Conservation (phyloP, 1,140 invertebrate genomes). For the Lordiphosa stackelbergi region DNA sequence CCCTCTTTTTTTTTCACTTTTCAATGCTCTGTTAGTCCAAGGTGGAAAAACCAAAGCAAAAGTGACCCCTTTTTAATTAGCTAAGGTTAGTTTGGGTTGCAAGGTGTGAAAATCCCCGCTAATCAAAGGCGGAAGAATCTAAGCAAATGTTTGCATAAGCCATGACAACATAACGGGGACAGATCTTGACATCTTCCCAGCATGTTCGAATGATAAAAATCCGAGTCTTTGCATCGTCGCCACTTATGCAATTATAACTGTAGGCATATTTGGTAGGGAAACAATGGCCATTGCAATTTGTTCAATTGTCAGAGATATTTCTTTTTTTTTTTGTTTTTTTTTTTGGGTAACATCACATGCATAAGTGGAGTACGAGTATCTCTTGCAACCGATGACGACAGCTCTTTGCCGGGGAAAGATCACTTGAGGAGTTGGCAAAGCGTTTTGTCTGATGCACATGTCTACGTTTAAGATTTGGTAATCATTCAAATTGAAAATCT, state of each 20-base stretch:
- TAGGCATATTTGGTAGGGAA: conserved; percentile 46
- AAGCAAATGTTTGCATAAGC: conserved; percentile 5
- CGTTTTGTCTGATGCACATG: conserved; percentile 22
- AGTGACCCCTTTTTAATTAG: conserved; percentile 46
- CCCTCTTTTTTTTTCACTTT: conserved; percentile 8
- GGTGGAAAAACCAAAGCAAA: conserved; percentile 22
- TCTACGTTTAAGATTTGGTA: conserved; percentile 44
- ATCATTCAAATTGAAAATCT: conserved; percentile 28
- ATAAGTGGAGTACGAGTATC: conserved; percentile 30
- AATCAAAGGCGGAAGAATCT: conserved; percentile 11
- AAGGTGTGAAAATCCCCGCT: background rate
- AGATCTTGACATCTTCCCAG: conserved; percentile 38
- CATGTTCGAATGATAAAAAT: conserved; percentile 23
- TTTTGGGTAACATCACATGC: conserved; percentile 12
- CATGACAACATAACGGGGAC: background rate
- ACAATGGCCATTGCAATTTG: conserved; percentile 52
- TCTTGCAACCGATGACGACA: conserved; percentile 26
- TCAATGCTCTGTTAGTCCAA: conserved; percentile 40
- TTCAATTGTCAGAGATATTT: conserved; percentile 40
- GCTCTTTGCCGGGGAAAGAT: background rate
- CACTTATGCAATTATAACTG: conserved; percentile 56
- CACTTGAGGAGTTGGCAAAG: conserved; percentile 17
- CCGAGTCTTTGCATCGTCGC: no score
- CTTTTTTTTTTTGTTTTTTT: background rate
- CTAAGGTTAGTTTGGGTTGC: conserved; percentile 45